Evolutionary conservation across 2,113 vertebrate genomes (phyloP).

Genomic region (Rhodinocichla rosea): DNA sequence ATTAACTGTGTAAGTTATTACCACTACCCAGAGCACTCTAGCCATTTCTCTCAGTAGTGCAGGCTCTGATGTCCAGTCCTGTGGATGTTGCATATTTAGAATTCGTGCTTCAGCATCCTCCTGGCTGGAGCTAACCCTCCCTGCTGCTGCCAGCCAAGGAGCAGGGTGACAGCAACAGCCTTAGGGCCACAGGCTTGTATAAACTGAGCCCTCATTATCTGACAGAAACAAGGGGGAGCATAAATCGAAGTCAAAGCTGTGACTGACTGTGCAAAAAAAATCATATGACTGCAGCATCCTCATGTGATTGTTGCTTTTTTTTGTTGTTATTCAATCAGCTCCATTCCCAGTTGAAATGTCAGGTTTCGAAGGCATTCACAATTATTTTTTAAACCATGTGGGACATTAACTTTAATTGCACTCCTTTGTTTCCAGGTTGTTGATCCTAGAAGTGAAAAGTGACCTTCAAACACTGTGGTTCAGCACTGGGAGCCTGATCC

Average conservation of each 20-base stretch:
- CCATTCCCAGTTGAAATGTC: constrained; percentile 1
- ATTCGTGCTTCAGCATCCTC: not conserved
- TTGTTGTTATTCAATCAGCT: not conserved
- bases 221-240: constrained; percentile 3
- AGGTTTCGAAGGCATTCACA: not conserved
- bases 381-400: not conserved
- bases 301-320: constrained; percentile 49
- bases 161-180: constrained; percentile 5
- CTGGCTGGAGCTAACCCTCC: not conserved
- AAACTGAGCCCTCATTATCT: constrained; percentile 44
- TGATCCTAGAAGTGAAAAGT: constrained; percentile 22
- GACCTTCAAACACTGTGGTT: constrained; percentile 9
- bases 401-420: not conserved
- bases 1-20: not conserved
- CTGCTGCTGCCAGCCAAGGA: not conserved
- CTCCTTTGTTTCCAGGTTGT: constrained; percentile 31
- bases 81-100: not conserved
- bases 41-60: not conserved
- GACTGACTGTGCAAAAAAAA: constrained; percentile 45
- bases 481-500: not conserved
- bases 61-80: not conserved
- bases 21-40: not conserved
- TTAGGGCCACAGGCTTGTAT: constrained; percentile 2
- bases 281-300: constrained; percentile 47
- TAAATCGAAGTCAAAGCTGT: constrained; percentile 13